These are phyloP conservation scores for Peromyscus aztecus DNA, from an alignment of 2,797 vertebrate species.

Conservation along the genomic window DNA sequence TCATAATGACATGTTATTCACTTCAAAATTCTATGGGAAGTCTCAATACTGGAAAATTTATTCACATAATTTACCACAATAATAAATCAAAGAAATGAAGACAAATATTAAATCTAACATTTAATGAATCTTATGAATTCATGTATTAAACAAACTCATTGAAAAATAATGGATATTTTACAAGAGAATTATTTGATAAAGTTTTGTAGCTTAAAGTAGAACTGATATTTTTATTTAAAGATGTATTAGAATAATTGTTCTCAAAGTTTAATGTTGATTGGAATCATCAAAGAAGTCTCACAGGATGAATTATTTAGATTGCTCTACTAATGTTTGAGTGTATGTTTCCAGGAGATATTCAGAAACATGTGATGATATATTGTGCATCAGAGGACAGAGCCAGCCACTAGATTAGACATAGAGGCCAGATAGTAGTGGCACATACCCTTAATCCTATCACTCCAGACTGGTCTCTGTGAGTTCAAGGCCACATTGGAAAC, in stretches of 20 bases:
- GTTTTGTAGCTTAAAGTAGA: neutral
- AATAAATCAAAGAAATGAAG: neutral
- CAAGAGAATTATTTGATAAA: neutral
- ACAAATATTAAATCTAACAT: neutral
- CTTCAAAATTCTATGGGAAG: neutral
- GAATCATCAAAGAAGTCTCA: neutral
- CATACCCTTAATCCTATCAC: too few species aligned
- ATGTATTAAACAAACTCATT: neutral
- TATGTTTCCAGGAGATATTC: neutral
- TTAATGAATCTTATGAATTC: neutral
- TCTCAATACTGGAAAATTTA: neutral
- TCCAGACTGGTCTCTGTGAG: too few species aligned
- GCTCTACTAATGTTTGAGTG: neutral
- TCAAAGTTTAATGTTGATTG: neutral
- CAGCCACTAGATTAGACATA: too few species aligned
- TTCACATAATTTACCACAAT: neutral
- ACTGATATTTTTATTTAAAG: neutral
- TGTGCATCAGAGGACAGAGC: too few species aligned
- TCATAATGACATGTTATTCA: neutral
- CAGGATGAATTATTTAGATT: neutral
- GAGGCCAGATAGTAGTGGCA: too few species aligned
- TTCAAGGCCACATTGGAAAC: too few species aligned
- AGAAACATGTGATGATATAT: neutral
- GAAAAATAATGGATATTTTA: neutral
- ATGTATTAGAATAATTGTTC: neutral